phyloP scores from a whole-genome alignment of 1,140 invertebrate genomes.

The Lineus longissimus region DNA sequence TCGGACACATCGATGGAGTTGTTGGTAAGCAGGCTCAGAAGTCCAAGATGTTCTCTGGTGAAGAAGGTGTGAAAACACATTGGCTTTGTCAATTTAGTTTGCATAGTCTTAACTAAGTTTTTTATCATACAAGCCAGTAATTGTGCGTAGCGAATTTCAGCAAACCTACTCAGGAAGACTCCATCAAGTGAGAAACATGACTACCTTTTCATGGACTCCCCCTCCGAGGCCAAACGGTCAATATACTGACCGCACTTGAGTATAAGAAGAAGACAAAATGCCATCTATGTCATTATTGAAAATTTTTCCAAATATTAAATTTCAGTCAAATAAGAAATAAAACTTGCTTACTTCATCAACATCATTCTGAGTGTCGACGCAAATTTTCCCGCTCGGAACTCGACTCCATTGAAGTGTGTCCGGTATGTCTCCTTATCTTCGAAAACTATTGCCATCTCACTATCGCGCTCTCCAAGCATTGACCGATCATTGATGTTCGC shows the following conservation, averaged over 20 bases:
- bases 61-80: slow-evolving; percentile 7
- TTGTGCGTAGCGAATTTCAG: no score
- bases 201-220: no score
- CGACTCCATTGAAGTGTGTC: slow-evolving; percentile 64
- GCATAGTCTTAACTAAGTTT: neutral
- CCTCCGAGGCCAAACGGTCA: no score
- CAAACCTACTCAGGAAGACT: no score
- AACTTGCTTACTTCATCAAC: slow-evolving; percentile 67
- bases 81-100: neutral
- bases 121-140: no score
- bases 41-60: slow-evolving; percentile 76
- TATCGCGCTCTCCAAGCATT: slow-evolving; percentile 77
- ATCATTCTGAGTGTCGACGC: slow-evolving; percentile 77
- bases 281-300: no score
- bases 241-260: no score
- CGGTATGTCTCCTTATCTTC: slow-evolving; percentile 40
- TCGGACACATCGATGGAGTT: slow-evolving; percentile 62
- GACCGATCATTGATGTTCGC: slow-evolving; percentile 98
- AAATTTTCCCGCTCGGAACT: slow-evolving; percentile 77
- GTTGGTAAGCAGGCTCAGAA: slow-evolving; percentile 14
- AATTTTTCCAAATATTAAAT: neutral
- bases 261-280: no score
- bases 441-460: slow-evolving; percentile 80
- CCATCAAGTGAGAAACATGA: no score
- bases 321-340: slow-evolving; percentile 1